Conservation (phyloP, 1,140 invertebrate species). For the Platyura marginata region DNA sequence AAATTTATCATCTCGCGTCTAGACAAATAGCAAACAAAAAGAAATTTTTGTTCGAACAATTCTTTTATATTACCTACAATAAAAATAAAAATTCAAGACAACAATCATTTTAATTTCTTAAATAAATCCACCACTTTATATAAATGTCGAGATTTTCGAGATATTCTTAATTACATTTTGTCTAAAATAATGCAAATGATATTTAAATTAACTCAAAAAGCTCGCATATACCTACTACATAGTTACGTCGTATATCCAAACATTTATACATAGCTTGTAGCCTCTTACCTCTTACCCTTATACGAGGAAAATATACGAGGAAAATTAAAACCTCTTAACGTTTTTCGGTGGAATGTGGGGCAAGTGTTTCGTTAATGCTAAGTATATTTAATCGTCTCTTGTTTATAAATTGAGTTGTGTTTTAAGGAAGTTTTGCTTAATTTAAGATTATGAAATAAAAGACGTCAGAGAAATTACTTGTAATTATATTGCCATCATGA, state of each 20-base stretch:
- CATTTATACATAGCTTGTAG: not conserved
- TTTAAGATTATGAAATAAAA: not conserved
- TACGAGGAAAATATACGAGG: not conserved
- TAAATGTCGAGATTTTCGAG: not conserved
- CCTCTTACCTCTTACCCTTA: not conserved
- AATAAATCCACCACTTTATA: not conserved
- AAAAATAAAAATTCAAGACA: too few species aligned
- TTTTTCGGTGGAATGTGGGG: not conserved
- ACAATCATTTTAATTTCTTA: not conserved
- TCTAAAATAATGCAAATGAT: not conserved
- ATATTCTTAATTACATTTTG: not conserved
- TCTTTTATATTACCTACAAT: too few species aligned
- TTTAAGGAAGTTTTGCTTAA: not conserved
- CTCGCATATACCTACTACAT: not conserved
- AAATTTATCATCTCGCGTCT: too few species aligned
- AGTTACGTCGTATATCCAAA: not conserved
- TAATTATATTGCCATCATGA: too few species aligned
- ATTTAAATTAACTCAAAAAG: not conserved
- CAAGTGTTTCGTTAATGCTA: not conserved
- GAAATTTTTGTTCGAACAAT: too few species aligned
- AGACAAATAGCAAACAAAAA: too few species aligned
- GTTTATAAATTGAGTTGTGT: not conserved
- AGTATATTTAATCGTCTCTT: not conserved
- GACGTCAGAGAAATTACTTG: too few species aligned
- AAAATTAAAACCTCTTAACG: not conserved